Conservation (phyloP, 2,888 invertebrate species). For the Melanophora roralis region DNA sequence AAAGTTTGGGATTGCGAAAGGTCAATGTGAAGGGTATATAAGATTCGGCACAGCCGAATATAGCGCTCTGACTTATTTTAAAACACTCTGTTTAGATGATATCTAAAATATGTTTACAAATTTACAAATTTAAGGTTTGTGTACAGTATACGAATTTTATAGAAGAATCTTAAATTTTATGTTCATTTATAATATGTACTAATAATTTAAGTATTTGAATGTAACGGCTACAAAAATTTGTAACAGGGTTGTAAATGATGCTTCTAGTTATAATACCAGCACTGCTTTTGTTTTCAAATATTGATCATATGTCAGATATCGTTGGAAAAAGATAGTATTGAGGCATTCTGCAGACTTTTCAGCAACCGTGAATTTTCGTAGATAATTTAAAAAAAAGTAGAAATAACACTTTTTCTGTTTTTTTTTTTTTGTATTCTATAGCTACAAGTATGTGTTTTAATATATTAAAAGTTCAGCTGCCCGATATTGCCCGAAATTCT, state of each 20-base stretch:
- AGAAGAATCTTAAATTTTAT: constrained; percentile 8
- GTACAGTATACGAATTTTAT: constrained; percentile 11
- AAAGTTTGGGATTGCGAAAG: too few species aligned
- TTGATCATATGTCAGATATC: constrained; percentile 1
- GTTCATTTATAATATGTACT: constrained; percentile 7
- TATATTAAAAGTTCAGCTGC: too few species aligned
- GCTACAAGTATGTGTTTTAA: too few species aligned
- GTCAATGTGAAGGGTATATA: too few species aligned
- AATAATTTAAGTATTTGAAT: neutral
- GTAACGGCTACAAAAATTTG: neutral
- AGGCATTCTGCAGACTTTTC: constrained; percentile 9
- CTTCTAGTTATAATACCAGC: neutral
- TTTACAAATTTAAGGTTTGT: neutral
- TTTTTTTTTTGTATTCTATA: too few species aligned
- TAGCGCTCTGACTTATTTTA: too few species aligned
- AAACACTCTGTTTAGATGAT: too few species aligned
- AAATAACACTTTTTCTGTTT: too few species aligned
- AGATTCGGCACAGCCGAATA: too few species aligned
- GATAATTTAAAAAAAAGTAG: too few species aligned
- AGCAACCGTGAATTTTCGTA: neutral
- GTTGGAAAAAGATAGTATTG: constrained; percentile 13
- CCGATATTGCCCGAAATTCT: too few species aligned
- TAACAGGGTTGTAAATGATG: too few species aligned
- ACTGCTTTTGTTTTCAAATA: constrained; percentile 10
- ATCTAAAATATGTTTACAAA: neutral